Conservation (phyloP, 1,140 invertebrate genomes). For the Cydia pomonella region DNA sequence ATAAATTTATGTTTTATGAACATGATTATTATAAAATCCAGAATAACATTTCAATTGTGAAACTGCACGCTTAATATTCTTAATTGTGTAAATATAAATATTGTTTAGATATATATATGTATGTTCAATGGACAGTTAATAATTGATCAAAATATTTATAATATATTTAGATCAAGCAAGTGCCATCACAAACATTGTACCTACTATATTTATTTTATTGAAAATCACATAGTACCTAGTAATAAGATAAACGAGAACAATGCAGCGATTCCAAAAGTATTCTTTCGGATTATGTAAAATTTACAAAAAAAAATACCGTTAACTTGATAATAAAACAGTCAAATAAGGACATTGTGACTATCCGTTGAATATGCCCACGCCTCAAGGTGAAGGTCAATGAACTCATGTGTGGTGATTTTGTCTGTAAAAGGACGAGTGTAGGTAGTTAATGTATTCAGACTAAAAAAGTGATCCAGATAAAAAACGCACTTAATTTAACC, state of each 20-base stretch:
- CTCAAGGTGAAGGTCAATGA: conserved; percentile 41
- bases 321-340: conserved; percentile 36
- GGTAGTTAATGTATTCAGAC: conserved; percentile 15
- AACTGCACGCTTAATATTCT: conserved; percentile 2
- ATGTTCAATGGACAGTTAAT: too few relatives aligned
- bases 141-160: neutral
- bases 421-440: conserved; percentile 13
- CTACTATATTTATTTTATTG: conserved; percentile 4
- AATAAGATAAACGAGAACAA: conserved; percentile 32
- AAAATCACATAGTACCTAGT: conserved; percentile 49
- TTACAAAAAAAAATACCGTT: conserved; percentile 36
- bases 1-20: neutral
- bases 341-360: conserved; percentile 38
- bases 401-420: conserved; percentile 21
- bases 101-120: too few relatives aligned
- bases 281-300: neutral
- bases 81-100: neutral
- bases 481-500: neutral
- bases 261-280: neutral
- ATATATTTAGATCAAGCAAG: neutral
- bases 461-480: conserved; percentile 19
- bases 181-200: conserved; percentile 9
- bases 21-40: neutral
- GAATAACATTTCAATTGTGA: neutral
- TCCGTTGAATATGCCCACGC: conserved; percentile 27